Base-by-base conservation (phyloP, 1,140 invertebrate species). In the Propsilocerus akamusi region DNA sequence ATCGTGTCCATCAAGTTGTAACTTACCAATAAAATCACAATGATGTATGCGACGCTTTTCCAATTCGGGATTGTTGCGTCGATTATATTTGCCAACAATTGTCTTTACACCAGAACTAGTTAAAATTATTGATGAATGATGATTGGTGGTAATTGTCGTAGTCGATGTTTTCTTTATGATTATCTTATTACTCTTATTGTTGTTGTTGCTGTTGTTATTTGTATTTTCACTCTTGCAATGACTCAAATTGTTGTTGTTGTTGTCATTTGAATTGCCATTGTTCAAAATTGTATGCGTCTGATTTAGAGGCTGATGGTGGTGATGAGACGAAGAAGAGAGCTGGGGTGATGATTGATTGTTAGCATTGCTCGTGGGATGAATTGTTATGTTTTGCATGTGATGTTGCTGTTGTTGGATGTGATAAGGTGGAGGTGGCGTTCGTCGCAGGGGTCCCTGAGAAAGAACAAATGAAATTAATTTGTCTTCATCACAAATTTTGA, bases 41-140 rank as follows among this genome's bases (percentile, higher is more conserved):
- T 90, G 90, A 66, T 96, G 93, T 54, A 95, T 90, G 60, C 92
- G 68, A 55, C 92, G 72, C 66, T 94, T 95, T 65, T 96, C 93
- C 52, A 96, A 67, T 65, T 97, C 92, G 0, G 92, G 93, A 68
- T 97, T 96, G 66, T 96, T 96, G 57, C 91, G 75, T 53, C 93
- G 74, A 69, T 96, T 95, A 70, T 93, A 94, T 60, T 80, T 81
- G 34, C 66, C 60, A 7, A 52, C 41, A 25, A 26, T 30, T 32
- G 28, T 52, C 20, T 52, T 48, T 26, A 48, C 37, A 24, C 26
- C 26, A 6, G 25, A 48, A 48, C 25, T 26, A 14, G 47, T 30
- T 26, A 48, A 48, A 20, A 26, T 26, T 48, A 26, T 48, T 48
- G 47, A 48, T 26, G 47, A 48, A 30, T 48, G 11, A n/a, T 46